Evolutionary conservation across 2,113 vertebrate genomes (phyloP), one percentile per base, ranked within the genome.

Genomic region (Taurulus bubalis): DNA sequence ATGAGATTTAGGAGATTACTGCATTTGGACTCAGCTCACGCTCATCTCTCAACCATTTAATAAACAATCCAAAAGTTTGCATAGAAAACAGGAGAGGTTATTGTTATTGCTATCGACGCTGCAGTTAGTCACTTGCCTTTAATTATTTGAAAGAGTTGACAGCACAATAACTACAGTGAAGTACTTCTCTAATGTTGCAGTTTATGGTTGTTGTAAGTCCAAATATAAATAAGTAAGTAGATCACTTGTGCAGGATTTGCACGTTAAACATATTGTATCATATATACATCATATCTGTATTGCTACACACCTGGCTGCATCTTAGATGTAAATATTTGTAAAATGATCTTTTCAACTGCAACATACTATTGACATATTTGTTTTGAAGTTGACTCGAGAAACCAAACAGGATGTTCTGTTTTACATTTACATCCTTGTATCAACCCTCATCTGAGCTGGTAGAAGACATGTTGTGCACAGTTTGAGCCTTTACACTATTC

Each of bases 1-100:
- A 85, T 85, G 83, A 83, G 79, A 47, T 76, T 77, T 26, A 20
- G 24, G 58, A 85, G 62, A 90, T 86, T 87, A 88, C 75, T 80
- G 77, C 69, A 58, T 72, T 71, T 88, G 71, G 84, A 81, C 71
- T 77, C 67, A 56, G 89, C 88, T 86, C 60, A 77, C 38, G 49
- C 18, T 55, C 51, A 24, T 55, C 51, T 84, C 22, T 30, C 53
- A 63, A 40, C 76, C 30, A 75, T 85, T 89, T 85, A 76, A 85
- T 85, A 53, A 67, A 87, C 49, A 51, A 56, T 60, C 18, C 15
- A 72, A 83, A 81, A 42, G 66, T 83, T 82, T 65, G 59, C 75
- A 20, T 53, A 40, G 71, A 77, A 85, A 76, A 69, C 53, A 34
- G 70, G 42, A 75, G 55, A 80, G 53, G 77, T 81, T 84, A 90